These are phyloP conservation scores for Xylota segnis DNA, from an alignment of 2,888 invertebrate species.

Conservation along the genomic window DNA sequence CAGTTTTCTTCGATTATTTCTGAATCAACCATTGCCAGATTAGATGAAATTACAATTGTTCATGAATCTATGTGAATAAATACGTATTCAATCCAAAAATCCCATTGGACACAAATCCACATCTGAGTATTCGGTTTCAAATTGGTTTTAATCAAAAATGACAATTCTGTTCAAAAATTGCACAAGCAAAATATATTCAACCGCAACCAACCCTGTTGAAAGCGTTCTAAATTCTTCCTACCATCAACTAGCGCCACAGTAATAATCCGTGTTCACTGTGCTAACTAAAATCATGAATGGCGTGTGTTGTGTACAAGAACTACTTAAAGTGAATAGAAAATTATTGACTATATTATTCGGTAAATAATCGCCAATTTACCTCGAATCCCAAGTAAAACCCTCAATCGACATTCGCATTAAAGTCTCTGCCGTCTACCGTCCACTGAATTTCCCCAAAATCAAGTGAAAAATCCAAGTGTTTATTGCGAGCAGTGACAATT, in stretches of 20 bases:
- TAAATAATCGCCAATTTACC: constrained; percentile 69
- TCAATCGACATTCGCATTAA: constrained; percentile 25
- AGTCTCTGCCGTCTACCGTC: constrained; percentile 9
- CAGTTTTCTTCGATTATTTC: too few relatives aligned
- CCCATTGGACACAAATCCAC: too few relatives aligned
- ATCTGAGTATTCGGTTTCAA: too few relatives aligned
- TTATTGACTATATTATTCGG: constrained; percentile 77
- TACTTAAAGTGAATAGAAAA: constrained; percentile 83
- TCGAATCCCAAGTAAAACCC: constrained; percentile 51
- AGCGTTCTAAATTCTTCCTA: constrained; percentile 10
- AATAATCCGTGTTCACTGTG: constrained; percentile 48
- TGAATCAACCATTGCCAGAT: too few relatives aligned
- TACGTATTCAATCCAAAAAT: too few relatives aligned
- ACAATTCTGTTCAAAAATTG: too few relatives aligned
- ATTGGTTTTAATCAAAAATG: too few relatives aligned
- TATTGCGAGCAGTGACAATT: constrained; percentile 74
- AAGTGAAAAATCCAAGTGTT: constrained; percentile 71
- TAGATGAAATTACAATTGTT: too few relatives aligned
- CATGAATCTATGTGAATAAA: too few relatives aligned
- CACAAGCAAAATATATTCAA: not conserved
- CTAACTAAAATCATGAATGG: constrained; percentile 76
- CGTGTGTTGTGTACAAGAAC: constrained; percentile 79
- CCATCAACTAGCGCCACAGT: constrained; percentile 51
- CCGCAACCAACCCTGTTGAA: constrained; percentile 35
- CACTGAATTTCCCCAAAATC: constrained; percentile 28